These are phyloP conservation scores for Drosophila lini DNA, from an alignment of 1,140 invertebrate genomes.

Conservation along the genomic window DNA sequence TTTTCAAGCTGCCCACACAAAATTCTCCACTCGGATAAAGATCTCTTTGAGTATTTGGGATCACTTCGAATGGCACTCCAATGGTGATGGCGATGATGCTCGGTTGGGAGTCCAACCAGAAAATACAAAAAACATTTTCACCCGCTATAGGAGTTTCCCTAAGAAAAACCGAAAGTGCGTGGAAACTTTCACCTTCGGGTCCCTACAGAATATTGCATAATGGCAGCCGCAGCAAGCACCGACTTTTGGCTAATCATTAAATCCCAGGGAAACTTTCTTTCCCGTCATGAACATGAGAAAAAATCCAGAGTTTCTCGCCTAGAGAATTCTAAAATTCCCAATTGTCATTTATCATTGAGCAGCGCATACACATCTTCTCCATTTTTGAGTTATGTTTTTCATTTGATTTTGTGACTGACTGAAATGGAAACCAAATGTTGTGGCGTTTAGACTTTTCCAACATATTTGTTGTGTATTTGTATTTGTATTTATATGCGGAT, in stretches of 20 bases:
- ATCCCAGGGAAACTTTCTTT: conserved; percentile 61
- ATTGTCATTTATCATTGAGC: conserved; percentile 69
- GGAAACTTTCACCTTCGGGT: conserved; percentile 64
- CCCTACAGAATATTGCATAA: conserved; percentile 74
- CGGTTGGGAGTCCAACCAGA: conserved; percentile 29
- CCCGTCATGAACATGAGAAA: conserved; percentile 41
- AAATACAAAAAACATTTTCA: conserved; percentile 41
- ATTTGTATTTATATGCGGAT: not conserved
- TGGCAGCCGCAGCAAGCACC: not conserved
- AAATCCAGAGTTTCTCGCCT: conserved; percentile 50
- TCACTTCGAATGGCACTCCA: conserved; percentile 22
- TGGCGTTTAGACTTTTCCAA: not conserved
- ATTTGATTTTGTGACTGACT: conserved; percentile 69
- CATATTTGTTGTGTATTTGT: not conserved
- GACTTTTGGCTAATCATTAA: conserved; percentile 43
- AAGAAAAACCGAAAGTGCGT: conserved; percentile 70
- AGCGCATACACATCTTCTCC: not conserved
- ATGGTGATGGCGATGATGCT: conserved; percentile 33
- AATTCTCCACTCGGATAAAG: conserved; percentile 64
- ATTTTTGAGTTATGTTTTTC: conserved; percentile 62
- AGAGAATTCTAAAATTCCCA: conserved; percentile 50
- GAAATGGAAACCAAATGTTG: conserved; percentile 70
- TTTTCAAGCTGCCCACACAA: conserved; percentile 35
- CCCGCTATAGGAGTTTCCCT: conserved; percentile 46
- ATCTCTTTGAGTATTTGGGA: conserved; percentile 51